A percentile compares a stretch with the other conserved stretches of the same genome.
Conservation (phyloP, 2,888 invertebrate species). For the Vesta saturnalis region DNA sequence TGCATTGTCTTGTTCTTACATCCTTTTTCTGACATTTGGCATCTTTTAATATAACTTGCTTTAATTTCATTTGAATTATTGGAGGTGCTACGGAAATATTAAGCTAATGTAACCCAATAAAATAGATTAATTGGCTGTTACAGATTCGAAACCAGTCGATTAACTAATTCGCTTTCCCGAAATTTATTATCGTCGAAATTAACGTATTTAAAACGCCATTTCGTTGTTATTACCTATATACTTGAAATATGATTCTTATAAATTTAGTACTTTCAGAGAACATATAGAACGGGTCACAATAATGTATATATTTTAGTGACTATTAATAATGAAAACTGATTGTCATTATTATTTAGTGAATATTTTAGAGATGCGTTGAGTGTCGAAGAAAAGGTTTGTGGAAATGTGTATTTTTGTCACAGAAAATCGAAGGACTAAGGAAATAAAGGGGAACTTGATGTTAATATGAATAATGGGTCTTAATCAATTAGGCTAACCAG, state of each 20-base stretch:
- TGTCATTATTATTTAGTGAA: no score
- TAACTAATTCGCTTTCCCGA: neutral
- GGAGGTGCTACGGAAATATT: constrained; percentile 30
- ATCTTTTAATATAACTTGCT: constrained; percentile 12
- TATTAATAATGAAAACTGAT: no score
- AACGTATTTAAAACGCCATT: neutral
- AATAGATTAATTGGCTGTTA: constrained; percentile 16
- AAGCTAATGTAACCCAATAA: constrained; percentile 25
- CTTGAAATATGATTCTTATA: neutral
- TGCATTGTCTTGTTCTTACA: constrained; percentile 27
- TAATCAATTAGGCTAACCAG: no score
- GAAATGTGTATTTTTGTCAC: no score
- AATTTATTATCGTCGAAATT: constrained; percentile 2
- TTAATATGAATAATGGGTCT: no score
- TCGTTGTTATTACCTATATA: neutral
- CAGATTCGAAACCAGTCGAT: constrained; percentile 5
- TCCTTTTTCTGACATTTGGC: constrained; percentile 14
- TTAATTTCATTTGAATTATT: constrained; percentile 32
- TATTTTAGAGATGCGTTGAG: no score
- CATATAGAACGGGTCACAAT: no score
- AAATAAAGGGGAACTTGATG: no score
- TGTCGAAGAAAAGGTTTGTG: no score
- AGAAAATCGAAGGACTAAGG: no score
- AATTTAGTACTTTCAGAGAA: neutral
- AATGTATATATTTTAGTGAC: no score